Base-by-base conservation (phyloP, 1,140 invertebrate species). In the Platyscapa corneri region DNA sequence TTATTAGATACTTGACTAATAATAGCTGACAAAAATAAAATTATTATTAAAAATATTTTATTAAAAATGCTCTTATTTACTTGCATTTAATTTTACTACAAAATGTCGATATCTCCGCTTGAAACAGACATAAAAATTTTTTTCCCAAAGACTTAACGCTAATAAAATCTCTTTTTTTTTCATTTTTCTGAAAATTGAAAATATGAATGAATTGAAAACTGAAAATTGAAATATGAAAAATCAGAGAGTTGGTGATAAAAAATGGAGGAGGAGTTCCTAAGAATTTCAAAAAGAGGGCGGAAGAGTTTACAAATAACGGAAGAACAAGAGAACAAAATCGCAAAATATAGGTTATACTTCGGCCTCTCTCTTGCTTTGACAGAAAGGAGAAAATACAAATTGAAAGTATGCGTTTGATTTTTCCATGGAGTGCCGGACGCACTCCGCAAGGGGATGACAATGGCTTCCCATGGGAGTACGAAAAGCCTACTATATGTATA, bases 351-450 rank as follows among this genome's bases (percentile, higher is more conserved):
- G 72, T 75, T 83, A 37, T 80, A 34, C 39, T 1, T 60, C 37
- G 39, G 60, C n/a, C 18, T 67, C 79, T 65, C 34, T 67, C 60
- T 34, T 20, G 34, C 65, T 67, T 53, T 27, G 60, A 70, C 39
- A 83, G 78, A 46, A 56, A 70, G 39, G 65, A 84, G 75, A 85
- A 67, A 88, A 88, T 87, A 88, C 84, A 86, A 89, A 86, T 91
- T 84, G 88, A 89, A 92, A 89, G 89, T 91, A 92, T 89, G 89
- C 88, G 90, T 92, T 91, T 91, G 91, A 92, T 92, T 92, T 92
- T 92, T 91, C 90, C 87, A 90, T 89, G 84, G 89, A 91, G 89
- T 90, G 86, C 86, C 88, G 88, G 87, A 90, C 89, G 91, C 88
- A 89, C 88, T 91, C 89, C 90, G 89, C 88, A 88, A 90, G 89